Conservation (phyloP, 35 echinoderm and acorn worm species). For the Anneissia japonica region DNA sequence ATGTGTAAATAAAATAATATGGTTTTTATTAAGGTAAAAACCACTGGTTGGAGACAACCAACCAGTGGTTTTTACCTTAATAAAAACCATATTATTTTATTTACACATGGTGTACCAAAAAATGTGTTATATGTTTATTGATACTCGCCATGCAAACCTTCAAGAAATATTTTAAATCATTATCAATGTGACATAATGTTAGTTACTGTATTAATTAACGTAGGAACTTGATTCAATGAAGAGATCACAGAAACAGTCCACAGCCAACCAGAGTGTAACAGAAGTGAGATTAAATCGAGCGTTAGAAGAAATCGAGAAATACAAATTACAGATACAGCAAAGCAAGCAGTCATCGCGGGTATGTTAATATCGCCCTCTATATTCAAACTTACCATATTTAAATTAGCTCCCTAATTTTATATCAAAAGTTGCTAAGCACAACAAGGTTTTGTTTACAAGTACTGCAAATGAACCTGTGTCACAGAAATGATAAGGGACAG, state of each 20-base stretch:
- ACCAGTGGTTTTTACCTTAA: not conserved
- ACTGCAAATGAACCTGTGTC: not conserved
- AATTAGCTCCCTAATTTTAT: no score
- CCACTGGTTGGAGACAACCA: not conserved
- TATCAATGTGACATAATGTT: no score
- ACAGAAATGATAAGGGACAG: no score
- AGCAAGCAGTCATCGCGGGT: conserved; percentile 76
- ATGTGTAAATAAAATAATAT: not conserved
- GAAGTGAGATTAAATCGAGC: conserved; percentile 93
- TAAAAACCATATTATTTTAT: not conserved
- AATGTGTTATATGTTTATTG: no score
- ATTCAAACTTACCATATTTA: no score
- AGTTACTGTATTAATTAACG: no score
- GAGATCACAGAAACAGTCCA: conserved; percentile 69
- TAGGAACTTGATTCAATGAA: conserved; percentile 90
- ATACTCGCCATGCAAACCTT: no score
- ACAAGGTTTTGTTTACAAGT: not conserved
- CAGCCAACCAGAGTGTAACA: conserved; percentile 67
- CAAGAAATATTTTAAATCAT: no score
- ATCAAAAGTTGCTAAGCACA: no score
- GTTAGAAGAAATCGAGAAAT: conserved; percentile 86
- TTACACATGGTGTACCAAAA: no score
- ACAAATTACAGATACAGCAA: conserved; percentile 67
- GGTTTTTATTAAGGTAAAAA: not conserved
- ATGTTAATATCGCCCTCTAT: no score